Base-by-base conservation (phyloP, 2,113 vertebrate genomes). In the Eulemur macaco region DNA sequence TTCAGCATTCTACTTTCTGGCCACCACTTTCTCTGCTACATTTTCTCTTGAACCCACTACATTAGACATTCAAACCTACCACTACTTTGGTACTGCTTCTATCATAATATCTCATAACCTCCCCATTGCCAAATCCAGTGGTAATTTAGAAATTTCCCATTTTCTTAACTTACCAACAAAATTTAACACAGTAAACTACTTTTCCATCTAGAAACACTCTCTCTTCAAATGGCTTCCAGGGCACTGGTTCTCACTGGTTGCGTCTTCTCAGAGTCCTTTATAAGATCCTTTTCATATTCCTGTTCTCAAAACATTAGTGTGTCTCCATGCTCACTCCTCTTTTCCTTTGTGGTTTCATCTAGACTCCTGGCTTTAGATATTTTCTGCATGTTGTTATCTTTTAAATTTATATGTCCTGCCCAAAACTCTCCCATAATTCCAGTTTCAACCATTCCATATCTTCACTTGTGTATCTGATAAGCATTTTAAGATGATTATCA, bases 121-220 rank as follows among this genome's bases (percentile, higher is more conserved):
- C 13, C n/a, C 31, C 8, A 4, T 56, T 84, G 20, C 47, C 60
- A 69, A 74, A 73, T 63, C 21, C 45, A 54, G 6, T 84, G 71
- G 1, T 90, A 71, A 64, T 83, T 47, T 71, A 54, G 47, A 37
- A 94, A 37, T 86, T 73, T 95, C 68, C 58, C 27, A 42, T 89
- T 39, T 95, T 82, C 54, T 93, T 88, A 60, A 37, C 12, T 17
- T 89, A 29, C 60, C 52, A 81, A n/a, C 92, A 91, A 50, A 92
- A 78, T 71, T 80, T 54, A 94, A 8, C 25, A 71, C 54, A 77
- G 7, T 80, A 52, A 64, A 4, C 58, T 23, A 84, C 18, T 76
- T 71, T 68, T 76, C 66, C 47, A n/a, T 74, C 12, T 89, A 85
- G 66, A 90, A 90, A 42, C 34, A 54, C 18, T 74, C 86, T 86